Percentiles rank a stretch among this genome's conserved stretches.
Conservation (phyloP, 2,113 vertebrate species). For the Tachuris rubrigastra region DNA sequence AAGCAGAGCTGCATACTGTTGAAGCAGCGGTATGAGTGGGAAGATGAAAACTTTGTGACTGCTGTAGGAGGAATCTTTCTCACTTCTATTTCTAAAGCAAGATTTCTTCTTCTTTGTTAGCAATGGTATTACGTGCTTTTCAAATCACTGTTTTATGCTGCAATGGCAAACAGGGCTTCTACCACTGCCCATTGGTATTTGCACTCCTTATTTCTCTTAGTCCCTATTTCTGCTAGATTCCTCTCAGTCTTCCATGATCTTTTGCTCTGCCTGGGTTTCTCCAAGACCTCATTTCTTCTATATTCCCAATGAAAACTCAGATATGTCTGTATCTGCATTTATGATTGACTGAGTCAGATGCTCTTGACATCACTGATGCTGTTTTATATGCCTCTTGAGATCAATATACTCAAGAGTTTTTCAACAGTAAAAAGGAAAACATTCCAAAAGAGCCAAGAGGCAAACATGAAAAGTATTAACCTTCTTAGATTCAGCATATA, state of each 20-base stretch:
- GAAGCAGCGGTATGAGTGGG: conserved; percentile 40
- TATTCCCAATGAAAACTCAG: not conserved
- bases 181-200: not conserved
- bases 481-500: not conserved
- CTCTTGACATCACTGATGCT: not conserved
- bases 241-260: not conserved
- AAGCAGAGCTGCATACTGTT: conserved; percentile 2
- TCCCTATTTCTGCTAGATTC: not conserved
- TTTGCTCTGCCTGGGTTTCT: not conserved
- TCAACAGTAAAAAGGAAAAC: not conserved
- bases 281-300: not conserved
- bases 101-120: conserved; percentile 52
- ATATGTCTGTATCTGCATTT: not conserved
- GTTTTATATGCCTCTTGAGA: not conserved
- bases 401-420: not conserved
- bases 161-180: not conserved
- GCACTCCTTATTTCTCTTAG: not conserved
- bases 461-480: not conserved
- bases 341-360: not conserved
- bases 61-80: conserved; percentile 65
- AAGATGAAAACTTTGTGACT: conserved; percentile 57
- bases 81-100: conserved; percentile 65
- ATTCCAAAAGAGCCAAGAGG: not conserved
- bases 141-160: not conserved
- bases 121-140: not conserved